A percentile compares a stretch with the other conserved stretches of the same genome.
Conservation (phyloP, 1,140 invertebrate genomes). For the Euborellia annulipes region DNA sequence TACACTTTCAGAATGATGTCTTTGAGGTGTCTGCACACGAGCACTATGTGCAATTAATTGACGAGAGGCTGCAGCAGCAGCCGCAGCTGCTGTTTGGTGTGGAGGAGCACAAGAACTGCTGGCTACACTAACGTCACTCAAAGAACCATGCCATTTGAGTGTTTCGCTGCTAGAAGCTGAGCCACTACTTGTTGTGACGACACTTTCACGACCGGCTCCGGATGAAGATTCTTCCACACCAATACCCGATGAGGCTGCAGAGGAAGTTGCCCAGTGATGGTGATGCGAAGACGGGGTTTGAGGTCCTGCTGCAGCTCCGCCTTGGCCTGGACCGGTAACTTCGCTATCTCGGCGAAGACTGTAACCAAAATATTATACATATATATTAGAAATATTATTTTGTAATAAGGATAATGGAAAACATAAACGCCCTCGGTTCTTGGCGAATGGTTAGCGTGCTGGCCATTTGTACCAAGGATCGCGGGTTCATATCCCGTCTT, state of each 20-base stretch:
- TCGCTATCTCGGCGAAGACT: slow-evolving; percentile 41
- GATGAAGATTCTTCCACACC: slow-evolving; percentile 7
- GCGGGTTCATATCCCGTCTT: too few species aligned
- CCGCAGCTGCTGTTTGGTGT: slow-evolving; percentile 18
- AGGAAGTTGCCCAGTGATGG: too few species aligned
- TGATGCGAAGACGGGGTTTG: background rate
- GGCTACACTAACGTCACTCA: slow-evolving; percentile 55
- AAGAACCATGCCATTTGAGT: slow-evolving; percentile 65
- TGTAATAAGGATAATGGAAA: too few species aligned
- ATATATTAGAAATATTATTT: too few species aligned
- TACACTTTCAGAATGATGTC: slow-evolving; percentile 65
- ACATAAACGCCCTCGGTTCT: too few species aligned
- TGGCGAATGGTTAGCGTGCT: too few species aligned
- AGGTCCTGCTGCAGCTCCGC: slow-evolving; percentile 9
- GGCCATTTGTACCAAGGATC: too few species aligned
- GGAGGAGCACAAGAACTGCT: slow-evolving; percentile 25
- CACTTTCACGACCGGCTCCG: slow-evolving; percentile 42
- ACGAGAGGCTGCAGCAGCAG: slow-evolving; percentile 25
- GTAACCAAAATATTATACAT: slow-evolving; percentile 2
- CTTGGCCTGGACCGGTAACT: slow-evolving; percentile 33
- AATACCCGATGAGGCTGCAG: slow-evolving; percentile 20
- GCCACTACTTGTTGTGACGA: slow-evolving; percentile 36
- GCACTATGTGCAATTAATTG: slow-evolving; percentile 65
- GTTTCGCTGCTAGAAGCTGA: slow-evolving; percentile 60
- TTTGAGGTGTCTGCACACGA: slow-evolving; percentile 59